Evolutionary conservation across 2,797 vertebrate species (phyloP), one percentile per base, ranked within the genome.

Genomic region (Rhynchotus rufescens): DNA sequence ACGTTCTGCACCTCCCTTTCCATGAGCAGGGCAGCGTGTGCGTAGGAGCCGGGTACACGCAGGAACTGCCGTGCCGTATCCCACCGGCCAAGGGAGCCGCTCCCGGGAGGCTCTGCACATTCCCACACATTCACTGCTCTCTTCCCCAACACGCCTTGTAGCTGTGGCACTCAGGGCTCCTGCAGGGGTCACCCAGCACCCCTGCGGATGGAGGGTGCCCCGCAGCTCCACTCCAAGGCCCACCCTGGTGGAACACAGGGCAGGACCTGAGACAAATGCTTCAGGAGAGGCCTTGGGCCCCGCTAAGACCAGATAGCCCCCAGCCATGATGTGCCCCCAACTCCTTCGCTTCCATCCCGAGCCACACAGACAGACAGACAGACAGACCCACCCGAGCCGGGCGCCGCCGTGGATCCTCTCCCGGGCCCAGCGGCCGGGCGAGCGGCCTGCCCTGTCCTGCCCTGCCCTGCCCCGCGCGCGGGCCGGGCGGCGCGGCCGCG

Each of bases 401-500:
- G 51, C 17, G 2, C 40, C 12, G 30, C n/a, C 52, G 23, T 54
- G 20, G 80, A 64, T 60, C n/a, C 76, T 68, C 54, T 67, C 21
- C 40, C 15, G 36, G 36, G 36, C 36, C 36, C 36, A 10, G 36
- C 36, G 36, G 0, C 0, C 0, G 49, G 49, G 52, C 42, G 19
- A 0, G 1, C 11, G 36, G 72, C 36, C n/a, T 3, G 1, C 62
- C 54, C 62, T 0, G 40, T 59, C 42, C 3, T 36, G 64, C 4
- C 36, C n/a, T 3, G 1, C 62, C 54, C 62, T 0, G 40, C 65
- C 42, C 3, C 10, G 64, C 4, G 1, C 14, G 2, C 5, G 2
- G 57, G 51, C 44, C 17, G 44, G 36, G 0, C 0, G 0, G 47
- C 44, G 52, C 42, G 80, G 40, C 45, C 51, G 19, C 0, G 1